phyloP scores from a whole-genome alignment of 2,113 vertebrate species.

The Podilymbus podiceps region DNA sequence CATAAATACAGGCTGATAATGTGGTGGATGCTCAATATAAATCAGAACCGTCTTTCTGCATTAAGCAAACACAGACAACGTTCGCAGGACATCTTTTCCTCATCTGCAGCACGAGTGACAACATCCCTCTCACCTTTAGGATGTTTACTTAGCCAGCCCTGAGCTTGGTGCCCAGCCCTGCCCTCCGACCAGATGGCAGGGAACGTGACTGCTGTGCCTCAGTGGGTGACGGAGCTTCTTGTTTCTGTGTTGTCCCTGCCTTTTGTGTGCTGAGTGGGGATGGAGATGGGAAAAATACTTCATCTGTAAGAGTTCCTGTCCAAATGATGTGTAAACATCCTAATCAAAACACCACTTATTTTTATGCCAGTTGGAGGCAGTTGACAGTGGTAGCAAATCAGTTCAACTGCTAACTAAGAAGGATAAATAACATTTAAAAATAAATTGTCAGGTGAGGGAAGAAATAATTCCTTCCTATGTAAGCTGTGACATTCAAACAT shows the following conservation, averaged over 20 bases:
- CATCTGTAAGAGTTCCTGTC: not conserved
- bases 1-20: conserved; percentile 17
- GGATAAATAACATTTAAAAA: not conserved
- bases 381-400: not conserved
- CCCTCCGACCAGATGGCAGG: not conserved
- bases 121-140: not conserved
- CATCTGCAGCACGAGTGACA: not conserved
- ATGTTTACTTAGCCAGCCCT: not conserved
- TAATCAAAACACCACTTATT: not conserved
- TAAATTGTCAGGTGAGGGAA: not conserved
- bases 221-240: not conserved
- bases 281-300: not conserved
- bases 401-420: not conserved
- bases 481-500: not conserved
- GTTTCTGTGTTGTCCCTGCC: not conserved
- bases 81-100: not conserved
- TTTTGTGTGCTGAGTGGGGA: not conserved
- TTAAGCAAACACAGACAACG: not conserved
- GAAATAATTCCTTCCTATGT: not conserved
- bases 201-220: not conserved
- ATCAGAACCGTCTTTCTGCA: not conserved
- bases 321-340: not conserved
- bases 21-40: not conserved
- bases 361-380: not conserved
- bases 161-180: not conserved